A percentile compares a stretch with the other conserved stretches of the same genome.
Conservation (phyloP, 2,113 vertebrate species). For the Ariopsis seemanni region DNA sequence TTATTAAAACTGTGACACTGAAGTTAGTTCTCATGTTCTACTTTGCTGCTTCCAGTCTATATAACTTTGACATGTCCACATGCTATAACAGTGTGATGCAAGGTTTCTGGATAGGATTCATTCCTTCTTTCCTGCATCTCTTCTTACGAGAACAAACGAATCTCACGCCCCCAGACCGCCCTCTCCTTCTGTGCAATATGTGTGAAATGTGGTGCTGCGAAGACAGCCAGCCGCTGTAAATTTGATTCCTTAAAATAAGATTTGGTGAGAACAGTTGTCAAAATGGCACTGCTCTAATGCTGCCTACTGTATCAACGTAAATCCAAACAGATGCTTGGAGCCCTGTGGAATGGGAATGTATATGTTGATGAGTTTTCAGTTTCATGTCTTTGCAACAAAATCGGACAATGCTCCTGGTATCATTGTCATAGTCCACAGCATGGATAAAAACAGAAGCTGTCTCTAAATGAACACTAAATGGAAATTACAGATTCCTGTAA, state of each 20-base stretch:
- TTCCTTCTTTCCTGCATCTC: constrained; percentile 24
- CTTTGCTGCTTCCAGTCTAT: constrained; percentile 22
- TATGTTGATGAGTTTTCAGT: neutral
- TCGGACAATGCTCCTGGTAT: neutral
- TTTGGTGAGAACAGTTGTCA: neutral
- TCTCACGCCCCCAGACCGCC: constrained; percentile 22
- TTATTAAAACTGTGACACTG: constrained; percentile 29
- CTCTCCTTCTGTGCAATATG: constrained; percentile 28
- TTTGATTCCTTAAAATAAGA: constrained; percentile 16
- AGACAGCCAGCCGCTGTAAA: neutral
- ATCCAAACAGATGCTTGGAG: constrained; percentile 36
- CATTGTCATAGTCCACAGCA: neutral
- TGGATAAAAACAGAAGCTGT: neutral
- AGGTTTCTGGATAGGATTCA: constrained; percentile 30
- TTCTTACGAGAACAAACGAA: constrained; percentile 30
- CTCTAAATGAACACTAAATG: neutral
- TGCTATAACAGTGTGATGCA: constrained; percentile 46
- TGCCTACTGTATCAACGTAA: neutral
- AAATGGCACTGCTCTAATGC: constrained; percentile 3
- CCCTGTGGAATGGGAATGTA: neutral
- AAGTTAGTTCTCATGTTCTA: neutral
- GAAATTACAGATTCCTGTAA: neutral
- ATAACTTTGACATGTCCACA: constrained; percentile 24
- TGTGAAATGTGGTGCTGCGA: constrained; percentile 23
- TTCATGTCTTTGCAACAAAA: neutral